Evolutionary conservation across 2,797 vertebrate species (phyloP), one percentile per base, ranked within the genome.

Genomic region (Scolopax bukidnonensis): DNA sequence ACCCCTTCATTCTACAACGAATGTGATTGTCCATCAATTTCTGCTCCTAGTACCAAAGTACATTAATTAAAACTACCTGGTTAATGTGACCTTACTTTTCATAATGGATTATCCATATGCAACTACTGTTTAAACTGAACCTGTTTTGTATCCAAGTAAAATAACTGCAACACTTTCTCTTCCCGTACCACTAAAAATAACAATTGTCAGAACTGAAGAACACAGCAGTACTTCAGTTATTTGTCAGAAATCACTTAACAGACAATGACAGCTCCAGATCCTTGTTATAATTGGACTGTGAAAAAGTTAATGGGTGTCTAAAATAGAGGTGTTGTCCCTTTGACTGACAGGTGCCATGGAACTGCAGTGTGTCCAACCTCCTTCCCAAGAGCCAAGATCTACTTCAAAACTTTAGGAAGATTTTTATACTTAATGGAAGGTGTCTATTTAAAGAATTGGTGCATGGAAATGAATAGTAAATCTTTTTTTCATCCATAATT

Each of bases 171-270:
- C 25, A 53, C 36, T 32, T 71, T 84, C 43, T 86, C 47, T 88
- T 78, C 63, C 25, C 70, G 88, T 81, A 51, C 14, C 25, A 70
- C 80, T 85, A 82, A 91, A 95, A 90, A 90, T 89, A 96, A 36
- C 65, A 63, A 95, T 97, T 77, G 79, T 71, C 85, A 92, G 84
- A 94, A 92, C 70, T 6, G 5, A 91, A 57, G 36, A 96, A 76
- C 10, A 32, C 54, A 74, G 41, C 15, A 71, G 18, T 56, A 77
- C 61, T 76, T 89, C 59, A 65, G 77, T 64, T 92, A 53, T 91
- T 71, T 92, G 92, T 90, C 45, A 92, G 78, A 96, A 85, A 87
- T 96, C 80, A 92, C 71, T 94, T 86, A 59, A 51, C 68, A 92
- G 78, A 48, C 61, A 90, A 19, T 63, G 71, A 87, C 69, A 96